Conservation (phyloP, 2,888 invertebrate genomes). For the Hydriomena furcata region DNA sequence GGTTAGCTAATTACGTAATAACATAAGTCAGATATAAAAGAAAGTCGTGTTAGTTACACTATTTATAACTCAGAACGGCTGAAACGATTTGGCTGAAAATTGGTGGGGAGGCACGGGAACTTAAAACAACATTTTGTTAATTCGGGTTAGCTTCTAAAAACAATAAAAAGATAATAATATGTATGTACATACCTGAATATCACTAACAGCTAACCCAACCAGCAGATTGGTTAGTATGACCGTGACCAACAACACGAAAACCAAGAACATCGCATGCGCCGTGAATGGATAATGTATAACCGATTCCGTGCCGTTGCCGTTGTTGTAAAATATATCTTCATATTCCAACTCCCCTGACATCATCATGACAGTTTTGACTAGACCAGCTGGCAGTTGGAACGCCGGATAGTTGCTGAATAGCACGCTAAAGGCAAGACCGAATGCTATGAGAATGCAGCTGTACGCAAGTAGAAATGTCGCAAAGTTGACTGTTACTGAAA, state of each 20-base stretch:
- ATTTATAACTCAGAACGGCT: too few relatives aligned
- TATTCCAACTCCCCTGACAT: constrained; percentile 95
- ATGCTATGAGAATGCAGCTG: constrained; percentile 90
- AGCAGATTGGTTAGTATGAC: constrained; percentile 92
- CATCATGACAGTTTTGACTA: constrained; percentile 93
- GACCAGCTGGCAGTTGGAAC: constrained; percentile 85
- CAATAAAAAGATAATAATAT: too few relatives aligned
- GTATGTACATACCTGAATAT: constrained; percentile 87
- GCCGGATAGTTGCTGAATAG: constrained; percentile 90
- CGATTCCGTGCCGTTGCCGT: constrained; percentile 67
- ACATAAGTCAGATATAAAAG: too few relatives aligned
- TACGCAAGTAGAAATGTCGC: constrained; percentile 92
- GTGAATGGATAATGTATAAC: constrained; percentile 87
- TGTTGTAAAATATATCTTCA: constrained; percentile 91
- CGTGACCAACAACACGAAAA: constrained; percentile 91
- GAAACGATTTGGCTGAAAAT: too few relatives aligned
- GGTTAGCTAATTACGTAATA: too few relatives aligned
- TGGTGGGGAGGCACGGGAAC: too few relatives aligned
- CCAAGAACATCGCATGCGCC: constrained; percentile 89
- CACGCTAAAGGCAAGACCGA: constrained; percentile 91
- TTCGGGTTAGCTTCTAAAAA: too few relatives aligned
- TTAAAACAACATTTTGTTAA: too few relatives aligned
- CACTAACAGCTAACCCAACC: constrained; percentile 93
- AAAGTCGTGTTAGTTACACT: too few relatives aligned
- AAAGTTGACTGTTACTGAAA: constrained; percentile 90